A percentile compares a stretch with the other conserved stretches of the same genome.
Evolutionary conservation across 2,113 vertebrate genomes (phyloP).

Genomic region (Anarrhichthys ocellatus): DNA sequence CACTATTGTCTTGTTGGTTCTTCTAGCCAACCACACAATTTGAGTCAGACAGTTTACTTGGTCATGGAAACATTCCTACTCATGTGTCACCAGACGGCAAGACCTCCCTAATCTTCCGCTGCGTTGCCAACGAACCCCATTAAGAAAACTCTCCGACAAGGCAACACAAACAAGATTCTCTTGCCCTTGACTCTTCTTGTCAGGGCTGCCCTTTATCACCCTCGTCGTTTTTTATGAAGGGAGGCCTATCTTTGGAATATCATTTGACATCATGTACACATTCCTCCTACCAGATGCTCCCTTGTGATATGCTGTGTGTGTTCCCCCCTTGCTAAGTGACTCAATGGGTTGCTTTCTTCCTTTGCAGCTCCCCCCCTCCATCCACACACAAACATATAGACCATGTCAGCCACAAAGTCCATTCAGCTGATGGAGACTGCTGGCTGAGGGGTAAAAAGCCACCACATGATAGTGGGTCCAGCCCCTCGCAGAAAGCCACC

Average conservation of each 20-base stretch:
- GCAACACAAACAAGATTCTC: slow-evolving; percentile 76
- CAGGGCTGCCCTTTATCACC: slow-evolving; percentile 68
- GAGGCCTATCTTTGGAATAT: slow-evolving; percentile 81
- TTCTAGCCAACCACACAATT: slow-evolving; percentile 52
- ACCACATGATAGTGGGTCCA: slow-evolving; percentile 81
- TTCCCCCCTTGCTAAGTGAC: slow-evolving; percentile 64
- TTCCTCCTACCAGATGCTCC: slow-evolving; percentile 82
- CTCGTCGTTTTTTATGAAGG: slow-evolving; percentile 68
- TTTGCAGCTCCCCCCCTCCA: slow-evolving; percentile 52
- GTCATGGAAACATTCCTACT: slow-evolving; percentile 73
- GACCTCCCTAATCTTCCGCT: slow-evolving; percentile 53
- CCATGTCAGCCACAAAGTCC: slow-evolving; percentile 76
- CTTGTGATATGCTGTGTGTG: slow-evolving; percentile 82
- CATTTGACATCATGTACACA: slow-evolving; percentile 84
- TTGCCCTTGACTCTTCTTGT: slow-evolving; percentile 69
- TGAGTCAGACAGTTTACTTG: slow-evolving; percentile 65
- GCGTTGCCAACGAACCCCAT: slow-evolving; percentile 49
- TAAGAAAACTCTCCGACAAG: slow-evolving; percentile 67
- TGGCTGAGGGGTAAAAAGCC: slow-evolving; percentile 72
- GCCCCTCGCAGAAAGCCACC: slow-evolving; percentile 80
- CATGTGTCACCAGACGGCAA: slow-evolving; percentile 64
- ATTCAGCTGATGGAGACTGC: slow-evolving; percentile 78
- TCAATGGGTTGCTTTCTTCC: slow-evolving; percentile 81
- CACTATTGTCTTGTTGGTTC: slow-evolving; percentile 49
- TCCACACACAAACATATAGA: slow-evolving; percentile 78